Percentiles rank a stretch among this genome's conserved stretches.
Conservation (phyloP, 2,113 vertebrate species). For the Oxygymnocypris stewartii region DNA sequence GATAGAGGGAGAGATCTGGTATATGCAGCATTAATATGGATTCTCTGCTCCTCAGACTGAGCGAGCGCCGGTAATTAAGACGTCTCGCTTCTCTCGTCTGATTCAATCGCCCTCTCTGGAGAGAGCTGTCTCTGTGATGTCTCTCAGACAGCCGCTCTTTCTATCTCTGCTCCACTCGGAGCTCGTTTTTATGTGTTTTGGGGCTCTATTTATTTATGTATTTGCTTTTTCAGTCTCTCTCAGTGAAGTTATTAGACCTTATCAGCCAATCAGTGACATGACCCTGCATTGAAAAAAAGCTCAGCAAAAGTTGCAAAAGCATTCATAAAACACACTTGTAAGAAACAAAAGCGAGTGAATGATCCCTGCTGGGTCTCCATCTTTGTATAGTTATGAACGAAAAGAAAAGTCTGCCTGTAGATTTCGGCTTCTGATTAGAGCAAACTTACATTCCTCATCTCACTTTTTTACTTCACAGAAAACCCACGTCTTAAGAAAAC, state of each 20-base stretch:
- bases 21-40: conserved; percentile 39
- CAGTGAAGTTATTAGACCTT: not conserved
- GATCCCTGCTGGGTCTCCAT: conserved; percentile 30
- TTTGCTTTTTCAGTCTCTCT: conserved; percentile 27
- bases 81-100: conserved; percentile 48
- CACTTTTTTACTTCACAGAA: conserved; percentile 24
- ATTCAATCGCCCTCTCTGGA: conserved; percentile 59
- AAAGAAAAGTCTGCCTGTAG: conserved; percentile 46
- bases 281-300: not conserved
- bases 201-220: not conserved
- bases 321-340: conserved; percentile 21
- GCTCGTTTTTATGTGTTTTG: not conserved
- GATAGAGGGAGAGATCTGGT: conserved; percentile 31
- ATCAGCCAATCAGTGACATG: not conserved
- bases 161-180: conserved; percentile 1
- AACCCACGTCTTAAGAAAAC: conserved; percentile 33
- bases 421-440: conserved; percentile 42
- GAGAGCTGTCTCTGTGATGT: conserved; percentile 53
- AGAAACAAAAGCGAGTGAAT: conserved; percentile 18
- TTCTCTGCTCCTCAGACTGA: conserved; percentile 33
- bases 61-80: conserved; percentile 54
- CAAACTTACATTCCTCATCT: not conserved
- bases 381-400: conserved; percentile 40
- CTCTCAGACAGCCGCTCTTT: not conserved
- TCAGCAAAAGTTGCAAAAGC: not conserved